Percentiles rank a stretch among this genome's conserved stretches.
These are phyloP conservation scores for Epirrita christyi DNA, from an alignment of 2,888 invertebrate species.

Conservation along the genomic window DNA sequence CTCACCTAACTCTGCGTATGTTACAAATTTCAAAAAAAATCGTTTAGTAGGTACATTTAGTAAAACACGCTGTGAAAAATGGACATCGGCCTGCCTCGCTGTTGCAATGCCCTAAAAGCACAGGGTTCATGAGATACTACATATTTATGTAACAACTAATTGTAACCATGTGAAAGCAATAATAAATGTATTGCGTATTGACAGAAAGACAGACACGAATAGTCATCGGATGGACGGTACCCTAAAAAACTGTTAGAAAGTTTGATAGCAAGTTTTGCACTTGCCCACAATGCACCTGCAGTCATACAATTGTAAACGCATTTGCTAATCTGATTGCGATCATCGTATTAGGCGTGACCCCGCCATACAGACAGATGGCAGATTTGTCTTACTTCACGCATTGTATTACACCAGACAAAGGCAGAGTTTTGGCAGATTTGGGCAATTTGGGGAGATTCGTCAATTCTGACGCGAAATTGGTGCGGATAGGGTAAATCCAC, in stretches of 20 bases:
- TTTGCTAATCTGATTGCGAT: slow-evolving; percentile 63
- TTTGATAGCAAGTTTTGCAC: slow-evolving; percentile 12
- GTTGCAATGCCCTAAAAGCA: too few species aligned
- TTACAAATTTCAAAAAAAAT: too few species aligned
- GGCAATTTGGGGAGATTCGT: slow-evolving; percentile 63
- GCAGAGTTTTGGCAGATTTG: slow-evolving; percentile 35
- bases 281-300: slow-evolving; percentile 59
- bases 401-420: slow-evolving; percentile 43
- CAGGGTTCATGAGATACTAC: too few species aligned
- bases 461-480: slow-evolving; percentile 66
- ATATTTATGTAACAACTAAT: too few species aligned
- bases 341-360: slow-evolving; percentile 64
- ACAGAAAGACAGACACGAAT: too few species aligned
- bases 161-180: too few species aligned
- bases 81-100: too few species aligned
- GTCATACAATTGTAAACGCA: slow-evolving; percentile 48
- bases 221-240: too few species aligned
- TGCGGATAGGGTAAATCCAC: slow-evolving; percentile 56
- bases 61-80: too few species aligned
- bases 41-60: too few species aligned
- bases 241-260: background rate
- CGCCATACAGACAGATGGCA: slow-evolving; percentile 58
- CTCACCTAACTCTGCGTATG: too few species aligned
- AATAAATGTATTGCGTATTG: too few species aligned
- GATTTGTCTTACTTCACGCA: slow-evolving; percentile 50